A percentile compares a stretch with the other conserved stretches of the same genome.
Conservation (phyloP, 2,888 invertebrate genomes). For the Girardia tigrina region DNA sequence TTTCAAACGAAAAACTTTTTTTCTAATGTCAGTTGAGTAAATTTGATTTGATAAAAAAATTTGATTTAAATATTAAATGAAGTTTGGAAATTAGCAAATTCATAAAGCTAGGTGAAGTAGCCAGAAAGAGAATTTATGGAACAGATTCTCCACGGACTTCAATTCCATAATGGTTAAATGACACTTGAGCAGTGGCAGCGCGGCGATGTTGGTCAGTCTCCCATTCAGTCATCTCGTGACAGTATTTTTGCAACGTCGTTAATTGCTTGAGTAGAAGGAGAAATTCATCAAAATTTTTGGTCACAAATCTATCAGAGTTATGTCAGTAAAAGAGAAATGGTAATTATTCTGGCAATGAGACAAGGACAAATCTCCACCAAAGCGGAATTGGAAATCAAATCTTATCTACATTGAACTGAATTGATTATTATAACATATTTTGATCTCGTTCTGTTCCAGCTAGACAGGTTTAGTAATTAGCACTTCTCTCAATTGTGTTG, state of each 20-base stretch:
- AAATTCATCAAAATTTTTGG: not conserved
- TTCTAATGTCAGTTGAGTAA: no score
- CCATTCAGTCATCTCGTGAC: not conserved
- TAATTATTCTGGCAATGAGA: conserved; percentile 18
- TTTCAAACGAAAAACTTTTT: no score
- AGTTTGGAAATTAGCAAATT: not conserved
- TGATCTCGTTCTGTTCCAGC: not conserved
- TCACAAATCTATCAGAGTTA: conserved; percentile 5
- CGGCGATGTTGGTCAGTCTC: not conserved
- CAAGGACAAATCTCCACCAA: not conserved
- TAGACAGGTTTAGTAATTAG: not conserved
- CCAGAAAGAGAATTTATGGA: not conserved
- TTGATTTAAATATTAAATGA: not conserved
- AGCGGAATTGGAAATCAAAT: not conserved
- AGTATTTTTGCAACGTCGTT: conserved; percentile 1
- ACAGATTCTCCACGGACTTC: conserved; percentile 2
- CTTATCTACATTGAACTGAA: conserved; percentile 17
- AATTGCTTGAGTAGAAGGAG: conserved; percentile 8
- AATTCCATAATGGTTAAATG: conserved; percentile 19
- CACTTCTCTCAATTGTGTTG: no score
- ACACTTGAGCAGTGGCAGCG: conserved; percentile 19
- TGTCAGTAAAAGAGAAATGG: not conserved
- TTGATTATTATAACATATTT: conserved; percentile 14
- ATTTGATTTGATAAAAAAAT: not conserved
- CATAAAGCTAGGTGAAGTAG: not conserved